These are phyloP conservation scores for Bombus waltoni DNA, from an alignment of 1,140 invertebrate species.

Conservation along the genomic window DNA sequence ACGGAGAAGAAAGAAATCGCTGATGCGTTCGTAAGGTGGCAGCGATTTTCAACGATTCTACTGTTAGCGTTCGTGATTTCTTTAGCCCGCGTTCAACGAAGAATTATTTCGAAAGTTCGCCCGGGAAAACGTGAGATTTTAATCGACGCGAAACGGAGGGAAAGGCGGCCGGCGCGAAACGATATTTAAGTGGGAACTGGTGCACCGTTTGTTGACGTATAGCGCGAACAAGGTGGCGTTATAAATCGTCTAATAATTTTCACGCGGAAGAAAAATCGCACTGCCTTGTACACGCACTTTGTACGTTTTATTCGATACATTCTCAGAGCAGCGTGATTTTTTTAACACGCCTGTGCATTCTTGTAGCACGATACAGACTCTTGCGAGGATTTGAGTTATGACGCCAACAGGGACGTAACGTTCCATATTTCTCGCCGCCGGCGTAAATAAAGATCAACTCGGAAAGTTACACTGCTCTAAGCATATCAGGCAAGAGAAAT, in stretches of 20 bases:
- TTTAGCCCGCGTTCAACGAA: no score
- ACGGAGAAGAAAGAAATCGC: slow-evolving; percentile 55
- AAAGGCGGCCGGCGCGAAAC: neutral
- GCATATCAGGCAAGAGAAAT: slow-evolving; percentile 41
- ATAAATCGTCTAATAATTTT: slow-evolving; percentile 5
- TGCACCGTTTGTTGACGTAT: neutral
- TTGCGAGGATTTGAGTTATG: slow-evolving; percentile 54
- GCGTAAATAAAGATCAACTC: slow-evolving; percentile 62
- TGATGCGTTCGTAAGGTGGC: slow-evolving; percentile 19
- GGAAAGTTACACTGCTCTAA: slow-evolving; percentile 18
- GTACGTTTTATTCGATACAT: neutral
- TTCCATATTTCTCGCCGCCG: slow-evolving; percentile 43
- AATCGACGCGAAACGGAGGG: neutral
- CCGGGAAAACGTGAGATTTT: neutral
- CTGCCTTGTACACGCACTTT: no score
- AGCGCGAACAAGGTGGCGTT: neutral
- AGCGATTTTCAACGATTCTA: neutral
- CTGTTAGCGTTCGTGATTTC: neutral
- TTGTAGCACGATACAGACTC: slow-evolving; percentile 10
- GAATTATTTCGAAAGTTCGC: neutral
- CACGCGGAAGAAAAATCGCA: neutral
- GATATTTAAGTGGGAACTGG: neutral
- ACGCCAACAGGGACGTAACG: slow-evolving; percentile 21
- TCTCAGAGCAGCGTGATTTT: neutral
- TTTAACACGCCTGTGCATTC: neutral